Percentiles rank a stretch among this genome's conserved stretches.
Evolutionary conservation across 2,888 invertebrate species (phyloP).

Genomic region (Empis stercorea): DNA sequence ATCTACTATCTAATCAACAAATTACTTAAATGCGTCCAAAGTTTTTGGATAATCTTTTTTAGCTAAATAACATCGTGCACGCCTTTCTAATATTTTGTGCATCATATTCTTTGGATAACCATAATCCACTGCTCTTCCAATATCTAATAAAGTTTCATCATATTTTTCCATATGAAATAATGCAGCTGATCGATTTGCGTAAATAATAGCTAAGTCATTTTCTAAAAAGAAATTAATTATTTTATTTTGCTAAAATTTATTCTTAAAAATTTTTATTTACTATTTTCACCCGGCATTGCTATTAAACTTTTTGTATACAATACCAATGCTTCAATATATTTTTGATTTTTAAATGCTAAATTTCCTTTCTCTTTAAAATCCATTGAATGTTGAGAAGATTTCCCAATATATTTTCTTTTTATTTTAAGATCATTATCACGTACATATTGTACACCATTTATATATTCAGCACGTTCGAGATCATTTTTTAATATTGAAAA

Average conservation of each 20-base stretch:
- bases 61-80: slow-evolving; percentile 56
- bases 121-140: slow-evolving; percentile 47
- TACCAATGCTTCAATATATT: slow-evolving; percentile 53
- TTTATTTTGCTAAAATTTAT: slow-evolving; percentile 10
- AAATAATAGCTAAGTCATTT: slow-evolving; percentile 50
- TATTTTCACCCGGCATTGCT: slow-evolving; percentile 50
- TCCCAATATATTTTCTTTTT: slow-evolving; percentile 35
- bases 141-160: slow-evolving; percentile 55
- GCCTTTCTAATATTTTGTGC: slow-evolving; percentile 65
- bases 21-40: slow-evolving; percentile 46
- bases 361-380: slow-evolving; percentile 59
- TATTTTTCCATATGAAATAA: slow-evolving; percentile 58
- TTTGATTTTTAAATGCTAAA: slow-evolving; percentile 53
- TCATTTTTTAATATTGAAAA: slow-evolving; percentile 51
- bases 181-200: slow-evolving; percentile 72
- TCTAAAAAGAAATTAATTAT: slow-evolving; percentile 29
- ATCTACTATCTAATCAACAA: no score
- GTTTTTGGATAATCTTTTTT: slow-evolving; percentile 53
- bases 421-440: slow-evolving; percentile 39
- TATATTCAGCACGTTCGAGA: slow-evolving; percentile 50
- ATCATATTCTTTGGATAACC: slow-evolving; percentile 58
- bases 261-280: slow-evolving; percentile 37
- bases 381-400: slow-evolving; percentile 47
- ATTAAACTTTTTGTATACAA: slow-evolving; percentile 58
- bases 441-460: slow-evolving; percentile 40